Percentiles rank a stretch among this genome's conserved stretches.
These are phyloP conservation scores for Hemithea aestivaria DNA, from an alignment of 2,888 invertebrate genomes.

Conservation along the genomic window DNA sequence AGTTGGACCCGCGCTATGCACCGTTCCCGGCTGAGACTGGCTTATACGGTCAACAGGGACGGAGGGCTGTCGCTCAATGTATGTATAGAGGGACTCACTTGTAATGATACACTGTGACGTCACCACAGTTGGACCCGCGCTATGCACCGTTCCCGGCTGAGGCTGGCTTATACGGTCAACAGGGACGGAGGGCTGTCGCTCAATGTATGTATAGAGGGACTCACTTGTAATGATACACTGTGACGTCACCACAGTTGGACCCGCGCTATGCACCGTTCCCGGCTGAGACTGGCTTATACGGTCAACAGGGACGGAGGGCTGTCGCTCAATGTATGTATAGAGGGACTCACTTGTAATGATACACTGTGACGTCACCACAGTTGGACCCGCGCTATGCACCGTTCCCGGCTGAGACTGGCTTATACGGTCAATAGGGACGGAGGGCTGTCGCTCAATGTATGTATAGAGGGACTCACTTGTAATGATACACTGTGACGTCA, in stretches of 20 bases:
- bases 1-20: slow-evolving; percentile 53
- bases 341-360: no score
- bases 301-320: slow-evolving; percentile 38
- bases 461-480: background rate
- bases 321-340: slow-evolving; percentile 45
- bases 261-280: slow-evolving; percentile 46
- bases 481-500: no score
- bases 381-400: slow-evolving; percentile 52
- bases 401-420: slow-evolving; percentile 47
- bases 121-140: slow-evolving; percentile 62
- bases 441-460: slow-evolving; percentile 49
- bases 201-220: slow-evolving; percentile 38
- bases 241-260: no score
- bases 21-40: slow-evolving; percentile 45
- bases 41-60: slow-evolving; percentile 38
- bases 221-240: no score
- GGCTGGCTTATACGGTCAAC: slow-evolving; percentile 47
- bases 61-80: slow-evolving; percentile 53
- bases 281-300: slow-evolving; percentile 45
- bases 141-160: slow-evolving; percentile 35
- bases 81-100: background rate
- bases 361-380: no score
- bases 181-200: slow-evolving; percentile 40
- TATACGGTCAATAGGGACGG: slow-evolving; percentile 40
- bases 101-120: no score